These are phyloP conservation scores for Sturnus vulgaris DNA, from an alignment of 2,113 vertebrate species.

Conservation along the genomic window DNA sequence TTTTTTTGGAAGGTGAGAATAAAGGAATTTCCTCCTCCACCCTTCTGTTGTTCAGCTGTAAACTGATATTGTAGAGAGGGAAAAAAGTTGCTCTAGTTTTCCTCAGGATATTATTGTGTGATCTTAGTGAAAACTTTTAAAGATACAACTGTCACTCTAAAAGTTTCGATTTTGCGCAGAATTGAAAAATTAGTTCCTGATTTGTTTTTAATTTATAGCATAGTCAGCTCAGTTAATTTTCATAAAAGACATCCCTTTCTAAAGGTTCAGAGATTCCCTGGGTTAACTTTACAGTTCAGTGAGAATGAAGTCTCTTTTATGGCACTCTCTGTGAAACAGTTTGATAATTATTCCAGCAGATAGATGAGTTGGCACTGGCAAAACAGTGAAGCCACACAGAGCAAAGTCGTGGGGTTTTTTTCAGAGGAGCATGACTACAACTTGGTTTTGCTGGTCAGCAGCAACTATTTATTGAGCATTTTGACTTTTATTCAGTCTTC, in stretches of 20 bases:
- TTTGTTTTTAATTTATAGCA: not conserved
- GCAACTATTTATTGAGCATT: not conserved
- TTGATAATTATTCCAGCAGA: not conserved
- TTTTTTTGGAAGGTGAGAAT: slow-evolving; percentile 60
- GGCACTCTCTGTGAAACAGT: not conserved
- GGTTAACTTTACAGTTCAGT: not conserved
- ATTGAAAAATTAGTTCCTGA: not conserved
- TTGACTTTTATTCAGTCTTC: not conserved
- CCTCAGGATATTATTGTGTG: slow-evolving; percentile 11
- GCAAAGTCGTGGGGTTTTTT: not conserved
- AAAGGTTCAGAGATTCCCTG: not conserved
- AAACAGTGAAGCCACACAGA: not conserved
- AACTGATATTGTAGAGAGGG: slow-evolving; percentile 65
- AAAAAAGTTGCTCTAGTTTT: slow-evolving; percentile 46
- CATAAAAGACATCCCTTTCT: not conserved
- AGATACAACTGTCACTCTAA: not conserved
- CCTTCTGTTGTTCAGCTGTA: slow-evolving; percentile 66
- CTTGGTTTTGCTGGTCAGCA: not conserved
- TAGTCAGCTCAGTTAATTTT: not conserved
- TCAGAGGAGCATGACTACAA: not conserved
- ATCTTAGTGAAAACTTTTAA: slow-evolving; percentile 40
- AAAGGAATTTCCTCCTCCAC: slow-evolving; percentile 76
- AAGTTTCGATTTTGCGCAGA: not conserved
- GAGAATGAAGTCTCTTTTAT: not conserved
- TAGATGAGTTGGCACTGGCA: not conserved